Evolutionary conservation across 1,140 invertebrate species (phyloP).

Genomic region (Aphaenogaster ashmeadi): DNA sequence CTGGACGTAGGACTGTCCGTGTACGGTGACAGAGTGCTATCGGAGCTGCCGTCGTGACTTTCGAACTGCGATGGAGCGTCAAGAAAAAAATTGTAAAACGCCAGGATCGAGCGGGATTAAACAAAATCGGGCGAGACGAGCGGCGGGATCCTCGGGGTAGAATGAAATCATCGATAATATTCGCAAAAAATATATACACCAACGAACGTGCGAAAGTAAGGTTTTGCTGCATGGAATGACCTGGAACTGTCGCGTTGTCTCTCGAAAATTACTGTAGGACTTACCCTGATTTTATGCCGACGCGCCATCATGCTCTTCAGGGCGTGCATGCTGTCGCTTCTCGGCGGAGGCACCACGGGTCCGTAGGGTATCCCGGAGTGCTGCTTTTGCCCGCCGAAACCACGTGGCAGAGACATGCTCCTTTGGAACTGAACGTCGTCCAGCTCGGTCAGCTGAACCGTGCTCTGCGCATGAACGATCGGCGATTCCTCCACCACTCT

Average conservation of each 20-base stretch:
- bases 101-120: slow-evolving; percentile 12
- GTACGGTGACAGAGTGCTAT: slow-evolving; percentile 82
- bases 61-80: slow-evolving; percentile 79
- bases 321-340: slow-evolving; percentile 86
- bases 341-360: slow-evolving; percentile 84
- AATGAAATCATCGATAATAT: slow-evolving; percentile 27
- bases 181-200: not conserved
- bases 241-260: not conserved
- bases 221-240: not conserved
- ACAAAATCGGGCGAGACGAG: slow-evolving; percentile 1
- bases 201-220: not conserved
- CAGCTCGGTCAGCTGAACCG: slow-evolving; percentile 80
- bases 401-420: slow-evolving; percentile 86
- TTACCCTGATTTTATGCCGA: slow-evolving; percentile 84
- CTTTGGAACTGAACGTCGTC: slow-evolving; percentile 83
- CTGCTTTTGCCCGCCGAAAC: slow-evolving; percentile 83
- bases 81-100: slow-evolving; percentile 60
- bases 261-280: not conserved
- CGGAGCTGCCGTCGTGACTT: slow-evolving; percentile 82
- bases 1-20: slow-evolving; percentile 81
- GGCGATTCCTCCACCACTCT: slow-evolving; percentile 81
- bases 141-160: not conserved
- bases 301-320: slow-evolving; percentile 84
- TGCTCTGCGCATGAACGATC: slow-evolving; percentile 82
- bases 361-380: slow-evolving; percentile 77